These are phyloP conservation scores for Pardosa pseudoannulata DNA, from an alignment of 2,888 invertebrate genomes.

Conservation along the genomic window DNA sequence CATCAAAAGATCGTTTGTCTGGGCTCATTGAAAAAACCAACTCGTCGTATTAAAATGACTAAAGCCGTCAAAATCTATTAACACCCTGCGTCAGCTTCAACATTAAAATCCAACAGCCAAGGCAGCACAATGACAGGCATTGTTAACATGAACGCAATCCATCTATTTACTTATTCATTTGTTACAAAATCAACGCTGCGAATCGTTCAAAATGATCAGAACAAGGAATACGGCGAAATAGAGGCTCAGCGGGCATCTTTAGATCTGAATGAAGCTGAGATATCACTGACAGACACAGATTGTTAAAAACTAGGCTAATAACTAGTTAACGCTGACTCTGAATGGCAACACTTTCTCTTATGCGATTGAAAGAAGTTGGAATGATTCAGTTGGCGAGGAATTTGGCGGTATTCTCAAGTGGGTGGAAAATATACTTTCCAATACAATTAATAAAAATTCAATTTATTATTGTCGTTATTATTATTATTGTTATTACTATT, in stretches of 20 bases:
- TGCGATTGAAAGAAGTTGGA: not conserved
- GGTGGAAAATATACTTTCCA: too few relatives aligned
- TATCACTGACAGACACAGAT: conserved; percentile 43
- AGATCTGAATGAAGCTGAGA: conserved; percentile 4
- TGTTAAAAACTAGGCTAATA: conserved; percentile 63
- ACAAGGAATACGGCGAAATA: not conserved
- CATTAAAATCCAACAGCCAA: not conserved
- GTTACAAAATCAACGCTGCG: not conserved
- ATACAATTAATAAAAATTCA: too few relatives aligned
- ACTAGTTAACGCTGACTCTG: conserved; percentile 48
- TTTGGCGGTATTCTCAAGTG: too few relatives aligned
- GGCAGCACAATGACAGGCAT: not conserved
- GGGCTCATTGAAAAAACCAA: too few relatives aligned
- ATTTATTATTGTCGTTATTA: too few relatives aligned
- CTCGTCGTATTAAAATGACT: too few relatives aligned
- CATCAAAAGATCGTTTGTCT: too few relatives aligned
- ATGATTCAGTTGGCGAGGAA: not conserved
- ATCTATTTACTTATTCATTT: not conserved
- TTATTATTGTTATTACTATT: too few relatives aligned
- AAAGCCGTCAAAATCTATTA: too few relatives aligned
- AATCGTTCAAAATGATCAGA: not conserved
- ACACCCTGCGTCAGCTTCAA: too few relatives aligned
- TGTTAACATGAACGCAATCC: not conserved
- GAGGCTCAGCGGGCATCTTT: conserved; percentile 25
- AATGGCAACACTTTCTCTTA: conserved; percentile 44